Base-by-base conservation (phyloP, 2,888 invertebrate genomes). In the Rhimphoctona megacephalus region DNA sequence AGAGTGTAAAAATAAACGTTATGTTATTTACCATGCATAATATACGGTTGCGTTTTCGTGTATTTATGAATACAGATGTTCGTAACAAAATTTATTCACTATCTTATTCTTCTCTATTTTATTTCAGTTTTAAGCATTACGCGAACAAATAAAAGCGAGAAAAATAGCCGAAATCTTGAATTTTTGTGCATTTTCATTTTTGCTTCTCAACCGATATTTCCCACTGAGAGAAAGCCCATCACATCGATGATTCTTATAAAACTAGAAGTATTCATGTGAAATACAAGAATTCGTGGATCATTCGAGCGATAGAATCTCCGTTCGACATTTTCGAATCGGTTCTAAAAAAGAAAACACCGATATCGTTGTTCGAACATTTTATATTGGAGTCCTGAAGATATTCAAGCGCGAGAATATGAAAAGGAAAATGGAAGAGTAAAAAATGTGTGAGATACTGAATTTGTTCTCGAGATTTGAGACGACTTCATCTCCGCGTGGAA, bases 331-430 rank as follows among this genome's bases (percentile, higher is more conserved):
- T 57, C 39, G 39, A 79, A 22, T 66, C 17, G 19, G 14, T 17
- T 17, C 4, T 11, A 33, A n/a, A 36, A 39, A 30, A 25, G 70
- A 57, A 81, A 67, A 78, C 30, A 67, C 11, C 72, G 78, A 85
- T 69, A 78, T 78, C 72, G 78, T 73, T 85, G 85, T 85, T 81
- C 81, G 49, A 61, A 36, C 57, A 57, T 74, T 81, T 78, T 22
- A 81, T 73, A 54, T 54, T 14, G 54, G 25, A 57, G 77, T 61
- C 70, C 49, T 25, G 76, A 43, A 73, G 73, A 57, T 36, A 66
- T 49, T 33, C 30, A 46, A 78, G 66, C 25, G n/a, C 33, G 64
- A 43, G 57, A 49, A 39, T 43, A 33, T 36, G 64, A 3, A 74
- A 54, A 64, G 61, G 74, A 82, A 74, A 52, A 70, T 19, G 43